Base-by-base conservation (phyloP, 2,113 vertebrate species). In the human (Homo sapiens) region DNA sequence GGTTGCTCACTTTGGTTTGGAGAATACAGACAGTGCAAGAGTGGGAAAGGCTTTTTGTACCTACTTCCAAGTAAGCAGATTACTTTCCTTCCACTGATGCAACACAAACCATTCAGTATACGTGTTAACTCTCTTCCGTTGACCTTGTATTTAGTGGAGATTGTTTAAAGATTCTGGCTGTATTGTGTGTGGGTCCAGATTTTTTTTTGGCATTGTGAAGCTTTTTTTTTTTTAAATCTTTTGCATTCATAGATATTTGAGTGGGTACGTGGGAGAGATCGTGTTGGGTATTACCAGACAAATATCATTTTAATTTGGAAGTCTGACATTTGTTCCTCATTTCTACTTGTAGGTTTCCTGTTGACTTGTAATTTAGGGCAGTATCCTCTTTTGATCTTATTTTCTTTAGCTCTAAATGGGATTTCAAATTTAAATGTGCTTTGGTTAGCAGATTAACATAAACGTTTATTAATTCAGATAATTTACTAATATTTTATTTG, bases 391-490 rank as follows among this genome's bases (percentile, higher is more conserved):
- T 84, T 81, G 82, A 50, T 90, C 35, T 93, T 64, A 79, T 35
- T 94, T 92, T 95, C 16, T 64, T 96, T 86, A 73, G 25, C 11
- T 94, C 43, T 83, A 70, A 90, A 32, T 90, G 43, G 2, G 2
- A 89, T 83, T 97, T 92, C 88, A 86, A 90, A 64, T 48, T 88
- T 87, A 93, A 80, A 59, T 96, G 9, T 84, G n/a, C 91, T 64
- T 35, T 96, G 43, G 52, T 72, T 66, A 89, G 59, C 16, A 86
- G 52, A 64, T 86, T 88, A 86, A 82, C n/a, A 35, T 35, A 81
- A 75, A 79, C 45, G 38, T 73, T 90, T 90, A 38, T 43, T 76
- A 82, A 94, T 48, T 78, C 23, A 43, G 48, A 30, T 87, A 68
- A 76, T 50, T 85, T 91, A 10, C 50, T 88, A 66, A 32, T n/a